Evolutionary conservation across 2,113 vertebrate species (phyloP).

Genomic region (Corydoras maculifer): DNA sequence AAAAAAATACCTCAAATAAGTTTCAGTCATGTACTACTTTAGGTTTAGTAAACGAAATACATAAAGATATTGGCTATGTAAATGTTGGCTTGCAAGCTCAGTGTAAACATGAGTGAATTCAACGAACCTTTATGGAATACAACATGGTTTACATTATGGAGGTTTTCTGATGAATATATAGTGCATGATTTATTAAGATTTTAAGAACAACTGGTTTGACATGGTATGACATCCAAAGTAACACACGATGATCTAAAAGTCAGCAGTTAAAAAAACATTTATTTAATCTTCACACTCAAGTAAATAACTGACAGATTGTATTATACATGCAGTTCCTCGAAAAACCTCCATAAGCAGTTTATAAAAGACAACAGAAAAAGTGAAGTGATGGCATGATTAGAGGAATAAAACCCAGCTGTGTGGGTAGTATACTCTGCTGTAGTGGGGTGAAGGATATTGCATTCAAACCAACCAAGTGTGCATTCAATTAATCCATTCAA

Average conservation of each 20-base stretch:
- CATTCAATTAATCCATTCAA: background rate
- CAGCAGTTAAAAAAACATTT: conserved; percentile 18
- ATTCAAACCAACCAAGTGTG: conserved; percentile 34
- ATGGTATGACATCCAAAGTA: background rate
- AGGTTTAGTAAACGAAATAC: too few species aligned
- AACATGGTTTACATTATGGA: too few species aligned
- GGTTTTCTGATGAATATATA: background rate
- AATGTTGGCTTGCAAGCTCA: too few species aligned
- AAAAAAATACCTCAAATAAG: too few species aligned
- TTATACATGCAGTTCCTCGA: conserved; percentile 17
- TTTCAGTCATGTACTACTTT: too few species aligned
- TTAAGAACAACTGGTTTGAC: background rate
- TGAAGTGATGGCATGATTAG: conserved; percentile 27
- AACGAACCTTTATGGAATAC: too few species aligned
- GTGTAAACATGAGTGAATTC: too few species aligned
- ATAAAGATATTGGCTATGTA: too few species aligned
- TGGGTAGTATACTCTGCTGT: conserved; percentile 27
- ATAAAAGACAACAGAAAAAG: conserved; percentile 37
- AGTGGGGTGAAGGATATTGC: conserved; percentile 11
- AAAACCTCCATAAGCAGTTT: conserved; percentile 48
- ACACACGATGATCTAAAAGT: conserved; percentile 1
- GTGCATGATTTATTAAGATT: background rate
- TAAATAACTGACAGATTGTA: conserved; percentile 19
- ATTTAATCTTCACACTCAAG: conserved; percentile 23
- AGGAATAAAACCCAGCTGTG: conserved; percentile 20